Conservation (phyloP, 1,140 invertebrate genomes). For the Drosophila jambulina region DNA sequence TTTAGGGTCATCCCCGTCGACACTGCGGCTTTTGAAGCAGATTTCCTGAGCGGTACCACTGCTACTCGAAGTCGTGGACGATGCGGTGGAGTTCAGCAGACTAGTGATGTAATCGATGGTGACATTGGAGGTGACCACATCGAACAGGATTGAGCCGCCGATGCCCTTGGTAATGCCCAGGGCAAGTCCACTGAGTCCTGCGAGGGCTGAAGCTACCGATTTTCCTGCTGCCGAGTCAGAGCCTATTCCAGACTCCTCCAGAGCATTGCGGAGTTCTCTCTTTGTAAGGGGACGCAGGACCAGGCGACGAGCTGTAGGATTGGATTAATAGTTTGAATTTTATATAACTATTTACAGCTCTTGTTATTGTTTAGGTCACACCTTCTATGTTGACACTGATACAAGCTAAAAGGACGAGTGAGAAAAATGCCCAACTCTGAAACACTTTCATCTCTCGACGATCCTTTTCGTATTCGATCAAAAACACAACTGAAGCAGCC, state of each 20-base stretch:
- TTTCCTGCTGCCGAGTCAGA: slow-evolving; percentile 48
- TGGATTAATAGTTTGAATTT: background rate
- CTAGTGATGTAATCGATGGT: slow-evolving; percentile 51
- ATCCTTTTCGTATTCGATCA: slow-evolving; percentile 17
- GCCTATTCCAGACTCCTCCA: slow-evolving; percentile 45
- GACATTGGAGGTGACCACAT: slow-evolving; percentile 65
- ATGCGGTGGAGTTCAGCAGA: slow-evolving; percentile 41
- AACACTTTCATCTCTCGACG: slow-evolving; percentile 40
- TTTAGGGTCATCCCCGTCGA: slow-evolving; percentile 21
- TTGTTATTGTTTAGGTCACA: background rate
- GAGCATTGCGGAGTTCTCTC: slow-evolving; percentile 45
- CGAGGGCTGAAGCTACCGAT: slow-evolving; percentile 62
- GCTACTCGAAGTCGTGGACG: slow-evolving; percentile 2
- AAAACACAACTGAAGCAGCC: slow-evolving; percentile 45
- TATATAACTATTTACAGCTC: background rate
- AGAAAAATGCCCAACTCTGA: slow-evolving; percentile 4
- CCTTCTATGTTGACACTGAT: slow-evolving; percentile 10
- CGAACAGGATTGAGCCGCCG: slow-evolving; percentile 69
- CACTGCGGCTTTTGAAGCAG: slow-evolving; percentile 63
- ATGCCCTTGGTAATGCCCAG: slow-evolving; percentile 71
- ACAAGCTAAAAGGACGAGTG: slow-evolving; percentile 2
- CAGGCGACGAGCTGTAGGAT: slow-evolving; percentile 47
- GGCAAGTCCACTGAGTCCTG: slow-evolving; percentile 64
- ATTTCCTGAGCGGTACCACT: slow-evolving; percentile 55
- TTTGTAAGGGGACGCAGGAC: slow-evolving; percentile 52